Percentiles rank a stretch among this genome's conserved stretches.
Conservation (phyloP, 2,113 vertebrate species). For the Geococcyx californianus region DNA sequence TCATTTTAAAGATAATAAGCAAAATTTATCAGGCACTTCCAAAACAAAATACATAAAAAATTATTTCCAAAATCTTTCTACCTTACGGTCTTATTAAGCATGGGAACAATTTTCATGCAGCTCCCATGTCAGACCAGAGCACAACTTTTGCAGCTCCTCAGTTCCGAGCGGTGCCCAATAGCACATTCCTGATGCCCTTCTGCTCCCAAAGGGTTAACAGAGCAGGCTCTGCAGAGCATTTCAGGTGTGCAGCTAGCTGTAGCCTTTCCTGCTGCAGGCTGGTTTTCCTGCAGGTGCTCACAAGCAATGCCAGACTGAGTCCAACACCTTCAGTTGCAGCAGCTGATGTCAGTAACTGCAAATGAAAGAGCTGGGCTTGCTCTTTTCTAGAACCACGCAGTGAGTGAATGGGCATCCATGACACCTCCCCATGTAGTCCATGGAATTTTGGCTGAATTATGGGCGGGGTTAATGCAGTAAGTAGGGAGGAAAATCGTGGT, state of each 20-base stretch:
- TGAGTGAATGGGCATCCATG: rapidly evolving
- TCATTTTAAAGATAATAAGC: not conserved
- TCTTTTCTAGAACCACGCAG: not conserved
- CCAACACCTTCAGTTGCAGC: not conserved
- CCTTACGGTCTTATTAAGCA: not conserved
- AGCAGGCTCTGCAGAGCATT: not conserved
- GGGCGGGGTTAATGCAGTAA: not conserved
- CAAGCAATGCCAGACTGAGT: rapidly evolving
- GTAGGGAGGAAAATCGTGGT: not conserved
- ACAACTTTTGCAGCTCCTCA: not conserved
- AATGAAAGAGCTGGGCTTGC: not conserved
- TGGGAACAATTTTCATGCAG: not conserved
- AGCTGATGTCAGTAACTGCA: not conserved
- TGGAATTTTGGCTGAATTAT: not conserved
- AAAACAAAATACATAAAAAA: not conserved
- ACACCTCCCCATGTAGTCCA: not conserved
- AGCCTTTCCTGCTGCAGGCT: not conserved
- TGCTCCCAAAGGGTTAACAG: not conserved
- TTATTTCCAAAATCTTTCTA: not conserved
- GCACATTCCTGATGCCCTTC: not conserved
- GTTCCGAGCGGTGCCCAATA: not conserved
- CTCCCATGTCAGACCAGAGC: not conserved
- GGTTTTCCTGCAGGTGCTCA: not conserved
- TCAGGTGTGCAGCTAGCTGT: not conserved
- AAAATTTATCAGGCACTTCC: not conserved